A percentile compares a stretch with the other conserved stretches of the same genome.
Conservation (phyloP, 92 coral and sea anemone species). For the Porites divaricata region DNA sequence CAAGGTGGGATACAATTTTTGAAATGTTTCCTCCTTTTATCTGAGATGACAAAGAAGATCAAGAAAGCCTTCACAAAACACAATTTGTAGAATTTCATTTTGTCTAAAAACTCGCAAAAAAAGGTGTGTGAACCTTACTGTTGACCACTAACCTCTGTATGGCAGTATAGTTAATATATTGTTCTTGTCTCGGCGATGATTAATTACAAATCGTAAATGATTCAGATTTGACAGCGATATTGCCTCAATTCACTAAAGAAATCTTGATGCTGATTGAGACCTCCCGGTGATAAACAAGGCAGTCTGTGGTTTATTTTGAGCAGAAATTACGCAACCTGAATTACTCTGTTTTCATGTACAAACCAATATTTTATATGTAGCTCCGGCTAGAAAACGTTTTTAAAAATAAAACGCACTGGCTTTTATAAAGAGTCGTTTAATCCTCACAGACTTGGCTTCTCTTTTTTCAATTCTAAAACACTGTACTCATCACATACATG, state of each 20-base stretch:
- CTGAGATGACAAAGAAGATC: not conserved
- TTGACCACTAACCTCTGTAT: not conserved
- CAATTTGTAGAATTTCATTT: not conserved
- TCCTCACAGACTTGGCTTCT: too few species aligned
- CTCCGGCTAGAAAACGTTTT: not conserved
- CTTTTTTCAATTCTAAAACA: too few species aligned
- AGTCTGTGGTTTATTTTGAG: not conserved
- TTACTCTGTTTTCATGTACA: not conserved
- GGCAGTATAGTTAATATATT: not conserved
- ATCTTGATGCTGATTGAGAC: slow-evolving; percentile 7
- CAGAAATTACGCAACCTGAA: not conserved
- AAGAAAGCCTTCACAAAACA: not conserved
- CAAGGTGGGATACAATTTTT: not conserved
- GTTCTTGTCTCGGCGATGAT: slow-evolving; percentile 1
- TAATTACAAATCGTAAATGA: not conserved
- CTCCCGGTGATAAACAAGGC: not conserved
- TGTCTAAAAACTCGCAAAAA: not conserved
- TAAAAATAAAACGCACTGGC: not conserved
- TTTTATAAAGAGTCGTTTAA: too few species aligned
- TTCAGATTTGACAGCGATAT: slow-evolving; percentile 5
- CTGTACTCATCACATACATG: too few species aligned
- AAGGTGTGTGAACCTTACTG: not conserved
- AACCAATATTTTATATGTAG: not conserved
- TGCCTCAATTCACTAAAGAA: not conserved
- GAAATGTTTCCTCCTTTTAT: not conserved